These are phyloP conservation scores for Heliconius cydno DNA, from an alignment of 2,888 invertebrate species.

Conservation along the genomic window DNA sequence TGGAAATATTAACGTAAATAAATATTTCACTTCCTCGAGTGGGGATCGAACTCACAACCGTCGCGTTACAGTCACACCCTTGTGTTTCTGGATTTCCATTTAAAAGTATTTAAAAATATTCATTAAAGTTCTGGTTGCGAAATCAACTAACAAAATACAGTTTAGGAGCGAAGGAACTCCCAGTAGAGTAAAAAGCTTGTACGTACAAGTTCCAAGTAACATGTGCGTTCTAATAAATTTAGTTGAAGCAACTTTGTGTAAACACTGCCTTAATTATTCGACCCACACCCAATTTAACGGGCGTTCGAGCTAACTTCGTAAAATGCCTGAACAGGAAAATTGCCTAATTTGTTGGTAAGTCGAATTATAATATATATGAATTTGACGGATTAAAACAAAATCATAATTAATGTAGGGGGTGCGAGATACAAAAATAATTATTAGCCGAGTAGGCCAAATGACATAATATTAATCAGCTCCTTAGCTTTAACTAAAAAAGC, in stretches of 20 bases:
- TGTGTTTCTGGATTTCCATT: too few species aligned
- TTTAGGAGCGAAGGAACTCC: neutral
- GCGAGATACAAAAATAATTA: neutral
- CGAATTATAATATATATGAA: neutral
- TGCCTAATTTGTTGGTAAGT: slow-evolving; percentile 30
- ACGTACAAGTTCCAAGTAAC: neutral
- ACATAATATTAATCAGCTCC: neutral
- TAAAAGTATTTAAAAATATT: neutral
- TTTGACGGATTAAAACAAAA: neutral
- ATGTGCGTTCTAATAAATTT: slow-evolving; percentile 22
- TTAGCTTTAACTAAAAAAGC: too few species aligned
- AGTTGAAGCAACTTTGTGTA: slow-evolving; percentile 22
- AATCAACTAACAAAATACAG: neutral
- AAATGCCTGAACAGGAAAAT: slow-evolving; percentile 22
- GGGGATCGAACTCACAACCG: too few species aligned
- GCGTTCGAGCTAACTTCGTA: slow-evolving; percentile 27
- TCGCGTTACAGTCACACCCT: too few species aligned
- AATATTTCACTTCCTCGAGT: too few species aligned
- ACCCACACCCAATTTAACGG: slow-evolving; percentile 28
- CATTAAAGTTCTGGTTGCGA: neutral
- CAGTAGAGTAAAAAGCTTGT: slow-evolving; percentile 4
- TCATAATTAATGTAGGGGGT: neutral
- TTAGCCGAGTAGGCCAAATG: neutral
- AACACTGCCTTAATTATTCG: slow-evolving; percentile 31
- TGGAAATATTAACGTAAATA: too few species aligned